phyloP scores from a whole-genome alignment of 1,140 invertebrate genomes.

The Cecropterus lyciades region DNA sequence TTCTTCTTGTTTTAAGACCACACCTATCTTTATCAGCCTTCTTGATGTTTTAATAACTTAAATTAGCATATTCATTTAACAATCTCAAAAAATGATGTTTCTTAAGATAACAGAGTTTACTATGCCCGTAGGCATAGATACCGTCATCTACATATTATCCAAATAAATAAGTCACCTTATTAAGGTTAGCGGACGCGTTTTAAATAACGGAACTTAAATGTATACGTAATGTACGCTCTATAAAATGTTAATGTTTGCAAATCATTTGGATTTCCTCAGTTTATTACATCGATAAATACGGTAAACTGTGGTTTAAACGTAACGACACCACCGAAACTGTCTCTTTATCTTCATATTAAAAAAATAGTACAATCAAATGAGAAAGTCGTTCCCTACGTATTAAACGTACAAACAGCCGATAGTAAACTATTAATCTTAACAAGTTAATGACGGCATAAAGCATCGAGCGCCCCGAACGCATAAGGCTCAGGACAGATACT shows the following conservation, averaged over 20 bases:
- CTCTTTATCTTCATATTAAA: constrained; percentile 41
- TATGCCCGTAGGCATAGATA: no score
- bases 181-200: constrained; percentile 20
- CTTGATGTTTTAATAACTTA: no score
- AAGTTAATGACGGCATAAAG: constrained; percentile 46
- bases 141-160: constrained; percentile 3
- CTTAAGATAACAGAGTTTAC: neutral
- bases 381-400: constrained; percentile 28
- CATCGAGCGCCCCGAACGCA: constrained; percentile 45
- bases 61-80: no score
- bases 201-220: constrained; percentile 13
- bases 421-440: constrained; percentile 48
- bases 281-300: constrained; percentile 37
- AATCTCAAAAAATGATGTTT: no score
- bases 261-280: constrained; percentile 5
- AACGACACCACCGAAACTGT: constrained; percentile 22
- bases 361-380: constrained; percentile 42
- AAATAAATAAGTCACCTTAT: constrained; percentile 11
- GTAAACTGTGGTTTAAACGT: constrained; percentile 39
- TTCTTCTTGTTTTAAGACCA: no score
- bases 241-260: constrained; percentile 20
- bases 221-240: constrained; percentile 8
- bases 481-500: constrained; percentile 55
- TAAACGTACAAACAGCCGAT: constrained; percentile 33
- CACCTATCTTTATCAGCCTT: no score